Conservation (phyloP, 2,888 invertebrate species). For the Neoascia interrupta region DNA sequence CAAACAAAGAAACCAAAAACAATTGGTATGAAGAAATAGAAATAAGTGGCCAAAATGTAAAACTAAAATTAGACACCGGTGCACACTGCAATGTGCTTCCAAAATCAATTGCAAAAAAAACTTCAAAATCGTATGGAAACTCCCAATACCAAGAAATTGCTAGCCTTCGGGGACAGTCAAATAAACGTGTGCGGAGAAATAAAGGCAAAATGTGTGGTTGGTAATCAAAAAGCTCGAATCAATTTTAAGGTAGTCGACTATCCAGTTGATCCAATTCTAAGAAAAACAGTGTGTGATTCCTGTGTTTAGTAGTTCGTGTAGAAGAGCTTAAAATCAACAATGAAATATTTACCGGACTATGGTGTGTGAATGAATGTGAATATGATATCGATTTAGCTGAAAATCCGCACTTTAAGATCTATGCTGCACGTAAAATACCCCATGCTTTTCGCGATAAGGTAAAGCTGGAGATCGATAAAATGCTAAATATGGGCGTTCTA, state of each 20-base stretch:
- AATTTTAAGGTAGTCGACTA: conserved; percentile 29
- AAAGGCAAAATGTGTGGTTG: conserved; percentile 1
- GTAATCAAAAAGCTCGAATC: not conserved
- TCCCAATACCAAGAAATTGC: conserved; percentile 21
- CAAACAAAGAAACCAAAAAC: not conserved
- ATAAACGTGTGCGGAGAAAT: not conserved
- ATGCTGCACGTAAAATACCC: conserved; percentile 29
- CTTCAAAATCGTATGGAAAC: too few species aligned
- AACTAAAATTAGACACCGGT: conserved; percentile 26
- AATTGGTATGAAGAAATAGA: conserved; percentile 15
- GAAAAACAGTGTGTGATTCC: conserved; percentile 18
- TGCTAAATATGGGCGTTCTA: not conserved
- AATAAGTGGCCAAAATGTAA: not conserved
- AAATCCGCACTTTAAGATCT: conserved; percentile 22
- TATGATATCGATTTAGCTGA: conserved; percentile 25
- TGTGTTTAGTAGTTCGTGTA: conserved; percentile 12
- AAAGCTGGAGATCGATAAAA: conserved; percentile 25
- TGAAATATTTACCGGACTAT: conserved; percentile 1
- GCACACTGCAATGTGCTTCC: conserved; percentile 25
- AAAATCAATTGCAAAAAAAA: not conserved
- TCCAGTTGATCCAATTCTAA: conserved; percentile 14
- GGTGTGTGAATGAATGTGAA: conserved; percentile 13
- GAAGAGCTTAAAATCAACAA: not conserved
- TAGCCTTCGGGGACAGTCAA: not conserved
- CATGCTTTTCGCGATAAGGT: conserved; percentile 26